phyloP scores from a whole-genome alignment of 2,113 vertebrate species.

The Limnothrissa miodon region DNA sequence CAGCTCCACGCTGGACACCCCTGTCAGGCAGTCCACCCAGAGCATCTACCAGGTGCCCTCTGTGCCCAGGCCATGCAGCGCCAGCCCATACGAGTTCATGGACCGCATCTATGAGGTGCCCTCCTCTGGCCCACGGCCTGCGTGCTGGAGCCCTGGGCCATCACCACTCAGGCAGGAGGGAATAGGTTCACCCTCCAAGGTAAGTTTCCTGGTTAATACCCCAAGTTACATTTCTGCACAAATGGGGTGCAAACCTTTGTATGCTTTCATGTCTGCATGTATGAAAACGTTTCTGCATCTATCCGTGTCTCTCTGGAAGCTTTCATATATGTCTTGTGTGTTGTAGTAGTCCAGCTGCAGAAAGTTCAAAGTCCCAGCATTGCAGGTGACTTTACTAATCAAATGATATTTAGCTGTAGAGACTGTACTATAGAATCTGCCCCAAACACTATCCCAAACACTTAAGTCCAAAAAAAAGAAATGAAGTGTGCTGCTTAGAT shows the following conservation, averaged over 20 bases:
- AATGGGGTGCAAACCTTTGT: not conserved
- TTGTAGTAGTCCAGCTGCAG: no score
- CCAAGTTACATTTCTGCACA: no score
- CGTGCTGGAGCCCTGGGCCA: constrained; percentile 47
- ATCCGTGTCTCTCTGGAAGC: no score
- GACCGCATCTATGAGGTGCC: constrained; percentile 73
- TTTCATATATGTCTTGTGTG: not conserved
- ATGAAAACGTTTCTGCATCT: no score
- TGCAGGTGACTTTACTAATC: no score
- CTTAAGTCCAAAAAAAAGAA: not conserved
- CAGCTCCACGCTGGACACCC: not conserved
- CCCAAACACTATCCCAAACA: not conserved
- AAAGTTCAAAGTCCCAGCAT: no score
- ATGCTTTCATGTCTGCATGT: no score
- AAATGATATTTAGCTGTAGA: no score
- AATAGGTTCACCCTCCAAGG: constrained; percentile 61
- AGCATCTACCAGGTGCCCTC: constrained; percentile 76
- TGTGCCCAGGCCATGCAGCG: constrained; percentile 26
- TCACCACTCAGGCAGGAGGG: constrained; percentile 65
- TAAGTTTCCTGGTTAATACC: constrained; percentile 50
- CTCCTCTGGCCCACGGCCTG: constrained; percentile 21
- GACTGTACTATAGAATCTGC: no score
- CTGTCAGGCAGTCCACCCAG: constrained; percentile 5
- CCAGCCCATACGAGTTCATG: constrained; percentile 75
- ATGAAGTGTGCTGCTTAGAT: not conserved